phyloP scores from a whole-genome alignment of 2,888 invertebrate genomes.

The Caenorhabditis becei region DNA sequence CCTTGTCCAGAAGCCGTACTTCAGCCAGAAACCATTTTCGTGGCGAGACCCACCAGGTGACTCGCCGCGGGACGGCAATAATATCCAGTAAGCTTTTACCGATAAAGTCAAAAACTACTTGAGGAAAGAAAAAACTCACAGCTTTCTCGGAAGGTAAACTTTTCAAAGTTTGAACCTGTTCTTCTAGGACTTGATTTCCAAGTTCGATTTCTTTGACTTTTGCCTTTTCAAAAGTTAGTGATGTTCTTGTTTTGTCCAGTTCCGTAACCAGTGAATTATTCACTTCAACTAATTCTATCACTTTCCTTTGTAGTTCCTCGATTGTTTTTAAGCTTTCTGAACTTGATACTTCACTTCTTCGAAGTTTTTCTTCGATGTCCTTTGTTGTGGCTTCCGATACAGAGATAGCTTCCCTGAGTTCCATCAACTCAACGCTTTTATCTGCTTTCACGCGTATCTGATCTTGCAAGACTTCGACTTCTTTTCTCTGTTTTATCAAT shows the following conservation, averaged over 20 bases:
- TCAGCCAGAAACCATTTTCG: too few species aligned
- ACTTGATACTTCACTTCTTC: not conserved
- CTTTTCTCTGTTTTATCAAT: conserved; percentile 41
- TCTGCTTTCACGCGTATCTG: conserved; percentile 26
- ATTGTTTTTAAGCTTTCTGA: conserved; percentile 9
- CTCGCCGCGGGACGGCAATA: too few species aligned
- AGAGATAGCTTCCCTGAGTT: conserved; percentile 23
- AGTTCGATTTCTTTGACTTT: conserved; percentile 58
- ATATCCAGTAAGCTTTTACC: too few species aligned
- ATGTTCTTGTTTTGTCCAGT: conserved; percentile 43
- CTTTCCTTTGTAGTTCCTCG: conserved; percentile 37
- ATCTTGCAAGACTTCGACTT: conserved; percentile 33
- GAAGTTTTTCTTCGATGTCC: conserved; percentile 33
- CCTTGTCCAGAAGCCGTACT: too few species aligned
- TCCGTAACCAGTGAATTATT: conserved; percentile 39
- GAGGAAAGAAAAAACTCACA: too few species aligned
- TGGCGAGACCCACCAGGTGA: too few species aligned
- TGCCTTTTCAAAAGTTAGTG: conserved; percentile 65
- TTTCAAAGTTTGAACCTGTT: conserved; percentile 39
- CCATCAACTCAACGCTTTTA: not conserved
- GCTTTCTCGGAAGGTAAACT: too few species aligned
- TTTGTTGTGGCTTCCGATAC: conserved; percentile 43
- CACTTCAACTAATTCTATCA: conserved; percentile 21
- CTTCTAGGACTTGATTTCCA: conserved; percentile 51
- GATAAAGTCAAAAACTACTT: too few species aligned